Evolutionary conservation across 2,888 invertebrate species (phyloP), one percentile per base, ranked within the genome.

Genomic region (Eueremaeus valkanovi): DNA sequence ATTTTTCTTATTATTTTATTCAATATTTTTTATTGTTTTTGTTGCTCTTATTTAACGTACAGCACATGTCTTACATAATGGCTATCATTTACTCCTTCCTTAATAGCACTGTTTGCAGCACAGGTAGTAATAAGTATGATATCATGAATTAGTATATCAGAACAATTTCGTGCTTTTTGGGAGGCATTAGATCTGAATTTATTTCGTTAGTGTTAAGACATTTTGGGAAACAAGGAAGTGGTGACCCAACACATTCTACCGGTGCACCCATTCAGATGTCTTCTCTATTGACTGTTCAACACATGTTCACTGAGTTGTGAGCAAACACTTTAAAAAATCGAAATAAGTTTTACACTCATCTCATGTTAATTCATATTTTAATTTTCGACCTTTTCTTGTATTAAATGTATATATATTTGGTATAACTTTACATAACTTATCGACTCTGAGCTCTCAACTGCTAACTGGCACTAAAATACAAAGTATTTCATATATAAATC

Each of bases 351-450:
- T 11, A 36, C 36, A 36, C 36, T 5, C 51, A 61, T 3, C 27
- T 61, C 31, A 61, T 29, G 61, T 61, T 18, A 29, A 29, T 29
- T 21, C n/a, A 9, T 21, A 61, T 61, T 31, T 55, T 61, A 13
- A 61, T 31, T 61, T 13, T 29, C 9, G 31, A 55, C 24, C 31
- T 61, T 61, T 61, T 61, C 21, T 45, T 45, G 16, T 45, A n/a
- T n/a, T n/a, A 51, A 51, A n/a, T 51, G 45, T 45, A 45, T 45
- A 45, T n/a, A 51, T 31, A 29, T 61, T 33, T 11, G 1, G 61
- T 61, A 61, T 61, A 61, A 61, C 31, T 61, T 61, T 18, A 61
- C 61, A 61, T 61, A 61, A 58, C 8, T 58, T 58, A 58, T 58
- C 27, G 58, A 61, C 51, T 21, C 51, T 36, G 11, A 8, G 36